Evolutionary conservation across 1,140 invertebrate genomes (phyloP).

Genomic region (Zaprionus nigranus): DNA sequence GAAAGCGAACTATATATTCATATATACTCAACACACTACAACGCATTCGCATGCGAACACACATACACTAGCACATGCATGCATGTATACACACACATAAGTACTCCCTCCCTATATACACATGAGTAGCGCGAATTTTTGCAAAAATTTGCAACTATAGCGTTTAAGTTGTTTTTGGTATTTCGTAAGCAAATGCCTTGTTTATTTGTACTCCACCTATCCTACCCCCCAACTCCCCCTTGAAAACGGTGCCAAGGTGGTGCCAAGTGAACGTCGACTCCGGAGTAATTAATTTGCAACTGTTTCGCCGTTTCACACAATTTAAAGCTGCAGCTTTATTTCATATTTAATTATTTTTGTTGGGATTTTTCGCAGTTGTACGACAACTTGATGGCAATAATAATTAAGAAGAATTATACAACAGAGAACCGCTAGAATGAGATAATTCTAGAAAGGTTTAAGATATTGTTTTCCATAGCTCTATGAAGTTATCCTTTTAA

Average conservation of each 20-base stretch:
- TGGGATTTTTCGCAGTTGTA: constrained; percentile 14
- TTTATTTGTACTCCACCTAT: constrained; percentile 34
- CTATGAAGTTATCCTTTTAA: not conserved
- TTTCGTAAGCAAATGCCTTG: constrained; percentile 56
- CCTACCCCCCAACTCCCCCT: not conserved
- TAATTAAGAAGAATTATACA: not conserved
- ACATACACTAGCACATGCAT: constrained; percentile 49
- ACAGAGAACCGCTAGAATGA: not conserved
- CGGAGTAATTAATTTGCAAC: constrained; percentile 44
- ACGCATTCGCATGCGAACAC: constrained; percentile 65
- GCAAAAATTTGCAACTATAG: constrained; percentile 61
- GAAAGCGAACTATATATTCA: constrained; percentile 20
- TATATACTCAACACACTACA: constrained; percentile 48
- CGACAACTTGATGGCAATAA: not conserved
- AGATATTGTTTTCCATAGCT: not conserved
- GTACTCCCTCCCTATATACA: constrained; percentile 40
- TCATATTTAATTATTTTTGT: constrained; percentile 22
- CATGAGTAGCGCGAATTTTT: constrained; percentile 53
- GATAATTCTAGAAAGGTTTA: not conserved
- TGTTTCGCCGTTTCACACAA: constrained; percentile 58
- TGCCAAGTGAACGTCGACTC: constrained; percentile 48
- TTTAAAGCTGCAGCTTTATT: constrained; percentile 72
- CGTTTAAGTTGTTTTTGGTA: constrained; percentile 68
- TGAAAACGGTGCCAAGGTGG: constrained; percentile 67
- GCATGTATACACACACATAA: constrained; percentile 46